Percentiles rank a stretch among this genome's conserved stretches.
These are phyloP conservation scores for Agriopis leucophaearia DNA, from an alignment of 2,888 invertebrate species.

Conservation along the genomic window DNA sequence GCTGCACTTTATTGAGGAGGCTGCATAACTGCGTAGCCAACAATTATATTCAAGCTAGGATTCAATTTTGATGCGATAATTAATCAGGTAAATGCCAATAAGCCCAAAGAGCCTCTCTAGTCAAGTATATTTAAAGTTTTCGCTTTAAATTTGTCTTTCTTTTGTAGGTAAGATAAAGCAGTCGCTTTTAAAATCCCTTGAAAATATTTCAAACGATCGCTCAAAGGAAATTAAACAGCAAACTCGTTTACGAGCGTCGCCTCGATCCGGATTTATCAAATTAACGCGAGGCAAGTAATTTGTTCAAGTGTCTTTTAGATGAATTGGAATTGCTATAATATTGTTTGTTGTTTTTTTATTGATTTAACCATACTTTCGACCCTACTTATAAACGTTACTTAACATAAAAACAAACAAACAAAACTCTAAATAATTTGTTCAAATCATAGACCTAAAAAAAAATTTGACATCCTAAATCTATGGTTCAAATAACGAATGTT, in stretches of 20 bases:
- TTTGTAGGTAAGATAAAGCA: conserved; percentile 14
- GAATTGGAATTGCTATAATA: conserved; percentile 47
- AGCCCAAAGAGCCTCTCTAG: not conserved
- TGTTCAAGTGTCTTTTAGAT: conserved; percentile 48
- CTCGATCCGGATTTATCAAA: conserved; percentile 63
- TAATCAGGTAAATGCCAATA: no score
- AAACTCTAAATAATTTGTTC: no score
- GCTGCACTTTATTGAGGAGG: no score
- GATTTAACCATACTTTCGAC: no score
- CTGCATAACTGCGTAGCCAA: no score
- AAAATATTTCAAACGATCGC: conserved; percentile 26
- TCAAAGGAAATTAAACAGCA: conserved; percentile 60
- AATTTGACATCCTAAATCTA: no score
- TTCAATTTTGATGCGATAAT: no score
- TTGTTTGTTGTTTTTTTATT: conserved; percentile 22
- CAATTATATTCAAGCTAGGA: no score
- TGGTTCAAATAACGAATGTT: no score
- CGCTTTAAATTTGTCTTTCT: conserved; percentile 7
- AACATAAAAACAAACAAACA: no score
- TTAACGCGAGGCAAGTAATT: conserved; percentile 57
- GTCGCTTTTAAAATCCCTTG: conserved; percentile 22
- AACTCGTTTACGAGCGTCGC: conserved; percentile 58
- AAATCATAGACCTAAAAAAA: no score
- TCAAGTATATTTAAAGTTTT: not conserved
- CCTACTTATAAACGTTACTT: no score